Base-by-base conservation (phyloP, 2,888 invertebrate genomes). In the Leuctra nigra region DNA sequence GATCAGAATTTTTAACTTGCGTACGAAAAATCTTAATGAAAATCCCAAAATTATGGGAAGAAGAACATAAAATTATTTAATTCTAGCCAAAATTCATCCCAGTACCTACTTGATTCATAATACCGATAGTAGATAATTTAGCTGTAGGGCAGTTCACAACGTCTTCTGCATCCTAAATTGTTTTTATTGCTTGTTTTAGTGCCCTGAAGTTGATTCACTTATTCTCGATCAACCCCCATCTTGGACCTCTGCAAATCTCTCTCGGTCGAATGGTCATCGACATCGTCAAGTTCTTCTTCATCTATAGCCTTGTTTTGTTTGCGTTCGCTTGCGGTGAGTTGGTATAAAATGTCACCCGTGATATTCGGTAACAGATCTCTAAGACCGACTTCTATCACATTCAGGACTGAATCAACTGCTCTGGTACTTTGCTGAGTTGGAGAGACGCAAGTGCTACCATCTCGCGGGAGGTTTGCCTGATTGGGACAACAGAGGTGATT, bases 391-490 rank as follows among this genome's bases (percentile, higher is more conserved):
- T 29, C 7, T 29, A 29, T 7, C 11, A 11, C 60, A 62, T 60
- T 20, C 64, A 83, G 83, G 84, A 65, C 72, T 90, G 58, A 88
- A 61, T 48, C 61, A 61, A 44, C 68, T 81, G 53, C 80, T 97
- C 54, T 97, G 97, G 96, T 93, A 93, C 69, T 93, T 91, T 69
- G 91, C 91, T 25, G 88, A 91, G 62, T 72, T 92, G 70, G 91
- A 91, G 71, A 83, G 84, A 66, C 75, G 81, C 54, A 90, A 88
- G 68, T 91, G 91, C 69, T 91, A 84, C 70, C 79, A 79, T 6
- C 70, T 85, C 35, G 82, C 84, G 0, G 83, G 81, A 20, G 86
- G 83, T 7, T 71, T 81, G 41, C 83, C 91, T 0, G 86, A 89
- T 66, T 91, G 89, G 87, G 85, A 82, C 22, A 80, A 82, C 35